phyloP scores from a whole-genome alignment of 2,888 invertebrate species.

The Nemotelus nigrinus region DNA sequence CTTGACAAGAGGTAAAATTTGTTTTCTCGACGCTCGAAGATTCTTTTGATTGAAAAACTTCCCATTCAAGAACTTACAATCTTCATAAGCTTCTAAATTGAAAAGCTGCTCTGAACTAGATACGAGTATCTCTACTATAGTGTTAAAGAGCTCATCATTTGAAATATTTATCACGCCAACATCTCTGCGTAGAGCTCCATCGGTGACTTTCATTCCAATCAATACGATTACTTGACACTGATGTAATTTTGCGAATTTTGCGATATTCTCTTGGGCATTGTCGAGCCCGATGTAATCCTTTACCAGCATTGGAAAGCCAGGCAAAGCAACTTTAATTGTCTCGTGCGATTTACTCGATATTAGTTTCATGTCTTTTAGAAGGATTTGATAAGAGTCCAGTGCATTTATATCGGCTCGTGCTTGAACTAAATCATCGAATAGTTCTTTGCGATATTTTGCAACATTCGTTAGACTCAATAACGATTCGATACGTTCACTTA shows the following conservation, averaged over 20 bases:
- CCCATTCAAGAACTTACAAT: slow-evolving; percentile 64
- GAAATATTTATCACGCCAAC: slow-evolving; percentile 67
- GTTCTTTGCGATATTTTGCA: slow-evolving; percentile 60
- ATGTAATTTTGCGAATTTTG: slow-evolving; percentile 65
- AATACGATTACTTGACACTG: slow-evolving; percentile 67
- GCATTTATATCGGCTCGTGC: slow-evolving; percentile 75
- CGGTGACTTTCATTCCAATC: slow-evolving; percentile 71
- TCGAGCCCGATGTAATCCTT: slow-evolving; percentile 56
- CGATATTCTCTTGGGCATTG: slow-evolving; percentile 66
- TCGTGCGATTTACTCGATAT: slow-evolving; percentile 66
- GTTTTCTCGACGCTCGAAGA: slow-evolving; percentile 73
- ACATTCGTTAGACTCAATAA: slow-evolving; percentile 45
- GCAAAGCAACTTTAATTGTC: slow-evolving; percentile 68
- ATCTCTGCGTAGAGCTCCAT: slow-evolving; percentile 69
- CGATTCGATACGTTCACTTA: slow-evolving; percentile 70
- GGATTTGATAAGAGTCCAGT: slow-evolving; percentile 73
- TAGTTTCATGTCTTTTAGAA: slow-evolving; percentile 81
- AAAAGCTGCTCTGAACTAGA: slow-evolving; percentile 53
- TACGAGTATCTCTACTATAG: slow-evolving; percentile 55
- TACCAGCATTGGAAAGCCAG: slow-evolving; percentile 64
- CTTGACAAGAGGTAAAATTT: slow-evolving; percentile 73
- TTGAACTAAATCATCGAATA: slow-evolving; percentile 68
- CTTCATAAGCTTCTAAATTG: slow-evolving; percentile 62
- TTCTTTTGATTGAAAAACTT: slow-evolving; percentile 70
- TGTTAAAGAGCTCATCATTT: slow-evolving; percentile 55